A percentile compares a stretch with the other conserved stretches of the same genome.
Evolutionary conservation across 2,888 invertebrate genomes (phyloP).

Genomic region (Sarcophaga subvicina): DNA sequence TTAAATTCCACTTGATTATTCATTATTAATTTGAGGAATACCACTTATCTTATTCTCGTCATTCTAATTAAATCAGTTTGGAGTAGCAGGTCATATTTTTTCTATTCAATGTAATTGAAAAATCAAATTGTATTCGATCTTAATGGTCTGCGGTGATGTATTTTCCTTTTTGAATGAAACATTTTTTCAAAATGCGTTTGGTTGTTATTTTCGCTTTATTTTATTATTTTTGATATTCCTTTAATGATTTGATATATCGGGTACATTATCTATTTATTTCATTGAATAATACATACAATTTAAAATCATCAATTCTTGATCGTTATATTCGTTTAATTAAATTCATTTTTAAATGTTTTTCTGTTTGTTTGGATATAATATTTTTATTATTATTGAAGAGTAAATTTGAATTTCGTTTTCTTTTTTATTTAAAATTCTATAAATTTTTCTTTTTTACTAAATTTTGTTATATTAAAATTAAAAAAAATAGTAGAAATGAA

Average conservation of each 20-base stretch:
- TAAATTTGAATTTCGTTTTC: slow-evolving; percentile 33
- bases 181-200: slow-evolving; percentile 35
- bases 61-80: too few relatives aligned
- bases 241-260: slow-evolving; percentile 13
- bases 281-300: slow-evolving; percentile 39
- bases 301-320: slow-evolving; percentile 32
- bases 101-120: too few relatives aligned
- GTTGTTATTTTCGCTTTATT: slow-evolving; percentile 64
- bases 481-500: slow-evolving; percentile 19
- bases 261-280: slow-evolving; percentile 22
- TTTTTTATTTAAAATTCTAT: slow-evolving; percentile 42
- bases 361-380: background rate
- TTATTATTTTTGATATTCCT: slow-evolving; percentile 29
- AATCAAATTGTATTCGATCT: background rate
- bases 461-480: slow-evolving; percentile 50
- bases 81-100: too few relatives aligned
- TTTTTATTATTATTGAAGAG: background rate
- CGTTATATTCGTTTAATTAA: slow-evolving; percentile 32
- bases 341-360: slow-evolving; percentile 47
- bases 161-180: slow-evolving; percentile 23
- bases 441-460: slow-evolving; percentile 45
- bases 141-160: background rate
- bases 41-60: too few relatives aligned
- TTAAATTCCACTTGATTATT: too few relatives aligned
- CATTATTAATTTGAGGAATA: too few relatives aligned